Percentiles rank a stretch among this genome's conserved stretches.
Conservation (phyloP, 2,113 vertebrate species). For the Motacilla tschutschensis region DNA sequence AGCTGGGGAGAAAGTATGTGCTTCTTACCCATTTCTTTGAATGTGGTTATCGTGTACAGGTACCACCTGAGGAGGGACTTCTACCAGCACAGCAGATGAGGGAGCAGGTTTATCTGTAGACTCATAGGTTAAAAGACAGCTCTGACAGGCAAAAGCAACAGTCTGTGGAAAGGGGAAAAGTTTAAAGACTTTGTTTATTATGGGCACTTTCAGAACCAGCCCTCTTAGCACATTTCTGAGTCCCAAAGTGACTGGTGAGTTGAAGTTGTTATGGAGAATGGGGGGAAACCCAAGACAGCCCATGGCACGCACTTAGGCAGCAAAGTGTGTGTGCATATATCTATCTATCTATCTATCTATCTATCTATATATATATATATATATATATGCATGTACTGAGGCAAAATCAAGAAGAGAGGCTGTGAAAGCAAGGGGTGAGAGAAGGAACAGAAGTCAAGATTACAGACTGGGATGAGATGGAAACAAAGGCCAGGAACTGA, state of each 20-base stretch:
- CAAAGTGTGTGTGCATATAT: not conserved
- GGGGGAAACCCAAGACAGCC: not conserved
- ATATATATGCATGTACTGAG: not conserved
- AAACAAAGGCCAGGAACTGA: not conserved
- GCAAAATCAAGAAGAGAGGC: not conserved
- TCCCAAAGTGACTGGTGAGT: slow-evolving; percentile 13
- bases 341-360: no score
- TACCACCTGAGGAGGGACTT: slow-evolving; percentile 28
- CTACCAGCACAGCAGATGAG: not conserved
- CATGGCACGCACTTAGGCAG: slow-evolving; percentile 16
- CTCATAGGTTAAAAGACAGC: not conserved
- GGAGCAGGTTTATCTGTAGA: not conserved
- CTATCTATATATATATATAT: not conserved
- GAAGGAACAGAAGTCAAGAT: not conserved
- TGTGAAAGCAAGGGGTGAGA: not conserved
- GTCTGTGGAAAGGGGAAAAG: not conserved
- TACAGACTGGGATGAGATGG: not conserved
- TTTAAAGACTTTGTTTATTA: slow-evolving; percentile 11
- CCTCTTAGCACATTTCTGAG: slow-evolving; percentile 22
- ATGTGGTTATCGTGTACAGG: not conserved
- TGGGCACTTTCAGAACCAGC: slow-evolving; percentile 17
- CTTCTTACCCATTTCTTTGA: not conserved
- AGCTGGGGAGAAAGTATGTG: not conserved
- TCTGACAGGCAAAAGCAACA: not conserved
- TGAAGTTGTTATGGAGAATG: slow-evolving; percentile 29